Conservation (phyloP, 2,797 vertebrate species). For the Smutsia temminckii region DNA sequence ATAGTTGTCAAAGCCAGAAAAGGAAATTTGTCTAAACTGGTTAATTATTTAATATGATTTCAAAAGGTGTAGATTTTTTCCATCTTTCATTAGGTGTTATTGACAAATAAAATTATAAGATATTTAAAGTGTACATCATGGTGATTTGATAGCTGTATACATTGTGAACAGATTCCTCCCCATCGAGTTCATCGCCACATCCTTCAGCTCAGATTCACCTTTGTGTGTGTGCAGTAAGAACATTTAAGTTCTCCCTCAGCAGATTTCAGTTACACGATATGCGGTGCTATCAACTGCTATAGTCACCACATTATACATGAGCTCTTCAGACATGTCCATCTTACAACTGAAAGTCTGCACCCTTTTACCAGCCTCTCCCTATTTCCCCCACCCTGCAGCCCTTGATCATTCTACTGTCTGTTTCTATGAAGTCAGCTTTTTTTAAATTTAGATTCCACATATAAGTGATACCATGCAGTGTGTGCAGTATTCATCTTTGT, state of each 20-base stretch:
- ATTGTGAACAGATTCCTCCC: neutral
- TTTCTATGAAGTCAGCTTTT: neutral
- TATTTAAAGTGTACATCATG: neutral
- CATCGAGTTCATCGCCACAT: neutral
- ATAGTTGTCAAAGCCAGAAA: conserved; percentile 13
- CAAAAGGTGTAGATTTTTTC: neutral
- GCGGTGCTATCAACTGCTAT: neutral
- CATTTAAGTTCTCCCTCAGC: neutral
- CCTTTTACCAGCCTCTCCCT: neutral
- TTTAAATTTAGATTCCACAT: neutral
- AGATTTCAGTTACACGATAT: neutral
- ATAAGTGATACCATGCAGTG: neutral
- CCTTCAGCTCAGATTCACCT: neutral
- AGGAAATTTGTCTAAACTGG: neutral
- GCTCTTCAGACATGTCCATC: neutral
- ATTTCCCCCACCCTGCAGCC: neutral
- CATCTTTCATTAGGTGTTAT: neutral
- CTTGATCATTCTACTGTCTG: neutral
- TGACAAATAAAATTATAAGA: neutral
- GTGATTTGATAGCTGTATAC: neutral
- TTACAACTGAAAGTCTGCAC: neutral
- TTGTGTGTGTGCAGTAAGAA: neutral
- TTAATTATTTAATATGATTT: conserved; percentile 36
- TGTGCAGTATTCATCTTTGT: neutral
- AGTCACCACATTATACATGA: neutral